Base-by-base conservation (phyloP, 2,797 vertebrate species). In the Falco peregrinus region DNA sequence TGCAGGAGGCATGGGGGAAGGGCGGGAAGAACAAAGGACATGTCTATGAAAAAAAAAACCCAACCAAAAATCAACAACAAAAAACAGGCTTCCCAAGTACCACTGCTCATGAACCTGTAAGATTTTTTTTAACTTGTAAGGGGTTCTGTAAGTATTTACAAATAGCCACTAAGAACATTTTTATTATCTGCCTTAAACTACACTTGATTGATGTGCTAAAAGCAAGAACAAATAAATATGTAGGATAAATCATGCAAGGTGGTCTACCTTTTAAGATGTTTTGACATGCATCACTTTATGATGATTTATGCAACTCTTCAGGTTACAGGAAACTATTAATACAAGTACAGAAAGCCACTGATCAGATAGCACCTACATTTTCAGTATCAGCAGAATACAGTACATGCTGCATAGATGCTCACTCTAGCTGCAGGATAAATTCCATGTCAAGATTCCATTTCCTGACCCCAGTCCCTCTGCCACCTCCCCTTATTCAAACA, bases 1-100 rank as follows among this genome's bases (percentile, higher is more conserved):
- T 21, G 61, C n/a, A 81, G 76, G n/a, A 90, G 70, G 80, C 31
- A 37, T 31, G 65, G 69, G 73, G 90, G 85, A 91, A 94, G 87
- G 87, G 84, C 50, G 90, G n/a, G 33, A 79, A 89, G 82, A 94
- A 95, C 79, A 97, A 95, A 95, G 80, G 51, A 90, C 16, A 61
- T 1, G 16, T 78, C 88, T 50, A 88, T 56, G 6, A 20, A 25
- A 64, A 74, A 35, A 41, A 25, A 16, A 56, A 35, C 39, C 14
- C 25, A 43, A 39, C 11, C 37, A 39, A 39, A 39, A 39, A 39
- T 39, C 43, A 43, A 43, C 15, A 16, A 43, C 43, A 43, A 43
- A 43, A 45, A 53, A 2, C n/a, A 64, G 12, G 31, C 43, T 39
- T 84, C 39, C 39, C 37, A 82, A 63, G 29, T 61, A 82, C 31